These are phyloP conservation scores for Hemibagrus guttatus DNA, from an alignment of 2,797 vertebrate genomes.

Conservation along the genomic window DNA sequence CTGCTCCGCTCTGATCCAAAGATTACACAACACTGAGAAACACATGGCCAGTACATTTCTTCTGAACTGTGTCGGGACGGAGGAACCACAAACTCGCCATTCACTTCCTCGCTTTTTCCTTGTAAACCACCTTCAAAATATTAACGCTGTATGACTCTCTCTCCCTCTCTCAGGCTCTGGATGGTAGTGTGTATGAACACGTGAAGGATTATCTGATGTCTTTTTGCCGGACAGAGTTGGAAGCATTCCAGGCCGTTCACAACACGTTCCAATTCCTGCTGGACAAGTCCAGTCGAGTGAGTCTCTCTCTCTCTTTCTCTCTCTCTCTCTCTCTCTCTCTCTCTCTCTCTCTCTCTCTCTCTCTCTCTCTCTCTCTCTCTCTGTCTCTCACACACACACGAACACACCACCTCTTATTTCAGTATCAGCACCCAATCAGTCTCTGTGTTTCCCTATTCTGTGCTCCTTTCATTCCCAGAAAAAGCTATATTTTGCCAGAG, in stretches of 20 bases:
- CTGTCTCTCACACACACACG: slow-evolving; percentile 14
- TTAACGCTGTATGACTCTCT: neutral
- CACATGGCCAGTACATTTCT: slow-evolving; percentile 21
- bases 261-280: slow-evolving; percentile 96
- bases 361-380: too few species aligned
- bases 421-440: slow-evolving; percentile 13
- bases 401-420: neutral
- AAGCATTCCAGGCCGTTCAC: slow-evolving; percentile 90
- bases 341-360: neutral
- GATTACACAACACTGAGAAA: slow-evolving; percentile 48
- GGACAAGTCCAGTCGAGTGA: slow-evolving; percentile 94
- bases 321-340: neutral
- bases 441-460: neutral
- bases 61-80: neutral
- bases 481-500: slow-evolving; percentile 46
- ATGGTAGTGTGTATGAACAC: slow-evolving; percentile 92
- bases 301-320: slow-evolving; percentile 51
- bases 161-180: slow-evolving; percentile 78
- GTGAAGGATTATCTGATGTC: slow-evolving; percentile 96
- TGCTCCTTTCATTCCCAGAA: slow-evolving; percentile 23
- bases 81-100: slow-evolving; percentile 11
- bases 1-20: slow-evolving; percentile 49
- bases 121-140: neutral
- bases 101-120: neutral
- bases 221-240: slow-evolving; percentile 91